Evolutionary conservation across 2,797 vertebrate species (phyloP), one percentile per base, ranked within the genome.

Genomic region (Characodon lateralis): DNA sequence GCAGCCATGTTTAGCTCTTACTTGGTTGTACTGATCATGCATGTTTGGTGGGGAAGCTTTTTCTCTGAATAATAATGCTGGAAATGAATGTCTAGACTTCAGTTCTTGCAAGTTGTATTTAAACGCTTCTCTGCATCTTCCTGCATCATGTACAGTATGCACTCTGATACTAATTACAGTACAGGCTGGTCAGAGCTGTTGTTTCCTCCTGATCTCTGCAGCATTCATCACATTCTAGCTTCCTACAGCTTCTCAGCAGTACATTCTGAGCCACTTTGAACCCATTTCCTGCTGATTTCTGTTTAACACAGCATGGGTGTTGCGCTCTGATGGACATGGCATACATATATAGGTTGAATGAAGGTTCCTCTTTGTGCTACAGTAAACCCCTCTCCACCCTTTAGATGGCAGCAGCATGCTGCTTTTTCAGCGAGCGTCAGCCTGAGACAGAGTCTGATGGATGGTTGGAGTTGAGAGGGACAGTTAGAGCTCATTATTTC

Each of bases 341-440:
- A 5, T 48, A 48, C 43, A 5, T 48, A 48, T 48, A 48, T 31
- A 51, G 58, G 59, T 31, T 31, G 14, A 2, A 35, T 65, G 31
- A 1, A 65, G 6, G 43, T 51, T 51, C 4, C 50, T 16, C 50
- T 51, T 4, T 4, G 13, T 20, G 70, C 8, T n/a, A 6, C 7
- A 1, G 88, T 31, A 50, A 78, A 35, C 22, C 55, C 9, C 8
- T 0, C 2, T 14, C 3, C 0, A 2, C 26, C 92, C 93, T 88
- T 66, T 92, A 94, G 94, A 88, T 93, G 94, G 94, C 94, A 93
- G 93, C 88, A 94, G 77, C 78, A 88, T 59, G 82, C 88, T 84
- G 65, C 84, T 78, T 48, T 76, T 74, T 77, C 43, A 26, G 26
- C 3, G 5, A 0, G 12, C 1, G 41, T 28, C 41, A 56, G 61